These are phyloP conservation scores for Sipha flava DNA, from an alignment of 1,140 invertebrate genomes.

Conservation along the genomic window DNA sequence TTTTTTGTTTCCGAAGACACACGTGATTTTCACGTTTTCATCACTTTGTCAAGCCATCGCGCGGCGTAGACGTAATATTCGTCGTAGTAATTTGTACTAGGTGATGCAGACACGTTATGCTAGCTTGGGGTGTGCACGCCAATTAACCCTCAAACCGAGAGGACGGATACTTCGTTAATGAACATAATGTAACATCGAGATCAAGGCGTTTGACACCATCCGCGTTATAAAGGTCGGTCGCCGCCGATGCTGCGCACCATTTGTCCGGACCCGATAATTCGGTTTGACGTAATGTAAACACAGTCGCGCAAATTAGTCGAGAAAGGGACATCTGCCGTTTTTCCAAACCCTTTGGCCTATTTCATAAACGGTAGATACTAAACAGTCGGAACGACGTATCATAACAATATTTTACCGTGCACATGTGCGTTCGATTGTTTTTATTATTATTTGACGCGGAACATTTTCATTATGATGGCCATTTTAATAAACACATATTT, in stretches of 20 bases:
- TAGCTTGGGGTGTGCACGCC: too few relatives aligned
- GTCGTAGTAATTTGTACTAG: too few relatives aligned
- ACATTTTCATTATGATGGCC: not conserved
- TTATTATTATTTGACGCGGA: not conserved
- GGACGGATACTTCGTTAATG: too few relatives aligned
- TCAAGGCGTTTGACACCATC: not conserved
- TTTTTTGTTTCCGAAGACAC: too few relatives aligned
- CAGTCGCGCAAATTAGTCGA: not conserved
- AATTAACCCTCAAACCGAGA: too few relatives aligned
- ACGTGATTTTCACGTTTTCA: too few relatives aligned
- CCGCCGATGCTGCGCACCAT: not conserved
- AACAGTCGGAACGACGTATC: not conserved
- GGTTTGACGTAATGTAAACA: slow-evolving; percentile 4
- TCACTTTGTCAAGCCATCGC: too few relatives aligned
- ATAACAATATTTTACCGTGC: not conserved
- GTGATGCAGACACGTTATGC: too few relatives aligned
- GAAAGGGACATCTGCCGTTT: slow-evolving; percentile 1
- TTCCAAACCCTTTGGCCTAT: slow-evolving; percentile 13
- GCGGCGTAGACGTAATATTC: too few relatives aligned
- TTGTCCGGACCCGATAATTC: not conserved
- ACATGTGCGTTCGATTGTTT: not conserved
- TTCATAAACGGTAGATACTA: not conserved
- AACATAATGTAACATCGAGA: too few relatives aligned
- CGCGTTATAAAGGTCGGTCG: not conserved
- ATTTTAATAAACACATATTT: too few relatives aligned